Base-by-base conservation (phyloP, 2,797 vertebrate genomes). In the Eulemur mongoz region DNA sequence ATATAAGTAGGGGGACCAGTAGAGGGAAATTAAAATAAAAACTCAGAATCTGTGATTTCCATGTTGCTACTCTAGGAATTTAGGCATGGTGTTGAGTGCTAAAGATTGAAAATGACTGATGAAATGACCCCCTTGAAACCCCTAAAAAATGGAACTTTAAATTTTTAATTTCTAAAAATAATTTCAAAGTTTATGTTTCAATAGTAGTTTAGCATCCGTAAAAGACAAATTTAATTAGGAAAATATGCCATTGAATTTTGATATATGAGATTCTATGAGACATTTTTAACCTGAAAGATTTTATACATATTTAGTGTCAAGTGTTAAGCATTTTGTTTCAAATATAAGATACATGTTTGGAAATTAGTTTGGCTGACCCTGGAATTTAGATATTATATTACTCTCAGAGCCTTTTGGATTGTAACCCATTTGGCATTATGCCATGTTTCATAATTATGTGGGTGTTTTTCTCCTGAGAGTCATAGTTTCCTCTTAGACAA, bases 281-380 rank as follows among this genome's bases (percentile, higher is more conserved):
- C 10, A 22, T 76, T 70, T 65, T 90, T 38, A 69, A 54, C 12
- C 30, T 82, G 40, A 95, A 79, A 14, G 32, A 92, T 69, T 96
- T 96, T 50, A 93, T 13, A 96, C 10, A 43, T 72, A 86, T 30
- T 63, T 70, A 76, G 12, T n/a, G 48, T 72, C 23, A 81, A 45
- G 7, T n/a, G 8, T 88, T 69, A 88, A 89, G 4, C 7, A 59
- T 78, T 96, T 73, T 94, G 20, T 35, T 96, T 94, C 89, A 63
- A 89, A 83, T 91, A 52, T 95, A 93, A 73, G 38, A 84, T 81
- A 73, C 7, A 83, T 50, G 23, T 27, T 95, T 95, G 73, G 45
- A 91, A 89, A 90, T 93, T 82, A 85, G 50, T 88, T 94, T 87
- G 48, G 7, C 22, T 65, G 17, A 63, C 7, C 4, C 4, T 90